Evolutionary conservation across 2,888 invertebrate genomes (phyloP), one percentile per base, ranked within the genome.

Genomic region (Yponomeuta malinellus): DNA sequence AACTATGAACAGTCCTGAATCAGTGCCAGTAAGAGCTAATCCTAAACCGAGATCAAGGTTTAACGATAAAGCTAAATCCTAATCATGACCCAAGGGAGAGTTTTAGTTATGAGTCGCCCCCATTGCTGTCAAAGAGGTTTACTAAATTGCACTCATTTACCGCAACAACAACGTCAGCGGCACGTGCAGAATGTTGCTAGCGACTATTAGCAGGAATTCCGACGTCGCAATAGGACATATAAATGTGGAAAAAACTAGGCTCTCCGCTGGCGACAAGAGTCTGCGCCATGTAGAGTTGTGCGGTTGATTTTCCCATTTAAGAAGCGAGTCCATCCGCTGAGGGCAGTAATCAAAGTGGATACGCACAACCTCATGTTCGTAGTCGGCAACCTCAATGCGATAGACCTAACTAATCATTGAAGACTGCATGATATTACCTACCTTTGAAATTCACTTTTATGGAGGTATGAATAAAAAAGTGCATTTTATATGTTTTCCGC

Each of bases 181-280:
- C 84, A 88, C 84, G 87, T 83, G 85, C 79, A 81, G 85, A 88
- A 91, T 91, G 90, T 83, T 85, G 82, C 89, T 83, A 78, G 77
- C 84, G 81, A 84, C 90, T 87, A 91, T 92, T 90, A 91, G 88
- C 85, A 82, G 88, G 23, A 87, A 91, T 91, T 90, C 90, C 87
- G 81, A 77, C 80, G 79, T 84, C 81, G 85, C 86, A 86, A 87
- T 87, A 88, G 86, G 86, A 88, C 85, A 81, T 84, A 87, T 85
- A 84, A 86, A 88, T 82, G 80, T 78, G 83, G 85, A 90, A 90
- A 91, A 90, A 86, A 59, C 52, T 59, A 59, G 52, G 15, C 86
- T 84, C 83, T 87, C 83, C 81, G 82, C 81, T 87, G 84, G 85
- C 86, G 82, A 85, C 83, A 86, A 78, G 81, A 80, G 78, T 77